These are phyloP conservation scores for Rhinogobius similis DNA, from an alignment of 2,113 vertebrate species.

Conservation along the genomic window DNA sequence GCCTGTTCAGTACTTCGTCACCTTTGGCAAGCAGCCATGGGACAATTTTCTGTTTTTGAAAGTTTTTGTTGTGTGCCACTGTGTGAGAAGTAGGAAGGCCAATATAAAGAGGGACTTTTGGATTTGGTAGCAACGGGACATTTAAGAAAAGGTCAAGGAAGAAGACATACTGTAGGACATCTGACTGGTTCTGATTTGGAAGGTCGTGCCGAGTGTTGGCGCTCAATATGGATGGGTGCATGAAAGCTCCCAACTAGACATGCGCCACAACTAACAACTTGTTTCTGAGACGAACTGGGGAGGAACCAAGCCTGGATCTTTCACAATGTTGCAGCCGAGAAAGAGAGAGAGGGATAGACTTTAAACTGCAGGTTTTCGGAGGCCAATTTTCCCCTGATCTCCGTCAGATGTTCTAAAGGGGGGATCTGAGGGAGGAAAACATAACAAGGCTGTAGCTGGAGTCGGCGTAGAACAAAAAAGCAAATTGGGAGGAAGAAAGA, in stretches of 20 bases:
- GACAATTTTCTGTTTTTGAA: constrained; percentile 50
- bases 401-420: constrained; percentile 72
- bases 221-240: constrained; percentile 41
- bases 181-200: constrained; percentile 45
- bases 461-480: constrained; percentile 64
- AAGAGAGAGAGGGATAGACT: constrained; percentile 69
- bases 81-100: constrained; percentile 31
- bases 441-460: constrained; percentile 68
- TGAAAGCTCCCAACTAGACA: constrained; percentile 57
- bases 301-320: constrained; percentile 60
- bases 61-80: constrained; percentile 32
- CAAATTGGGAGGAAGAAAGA: constrained; percentile 72
- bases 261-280: constrained; percentile 55
- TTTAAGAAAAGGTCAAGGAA: constrained; percentile 15
- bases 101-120: constrained; percentile 33
- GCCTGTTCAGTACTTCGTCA: constrained; percentile 50
- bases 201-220: constrained; percentile 27
- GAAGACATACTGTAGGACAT: constrained; percentile 8
- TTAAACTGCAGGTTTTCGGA: constrained; percentile 67
- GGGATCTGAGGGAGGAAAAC: constrained; percentile 73
- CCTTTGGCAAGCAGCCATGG: constrained; percentile 34
- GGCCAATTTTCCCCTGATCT: constrained; percentile 75
- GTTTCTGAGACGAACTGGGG: constrained; percentile 53
- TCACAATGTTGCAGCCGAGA: constrained; percentile 58
- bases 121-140: constrained; percentile 3